Percentiles rank a stretch among this genome's conserved stretches.
These are phyloP conservation scores for Dicroscelio sp. DNA, from an alignment of 2,888 invertebrate species.

Conservation along the genomic window DNA sequence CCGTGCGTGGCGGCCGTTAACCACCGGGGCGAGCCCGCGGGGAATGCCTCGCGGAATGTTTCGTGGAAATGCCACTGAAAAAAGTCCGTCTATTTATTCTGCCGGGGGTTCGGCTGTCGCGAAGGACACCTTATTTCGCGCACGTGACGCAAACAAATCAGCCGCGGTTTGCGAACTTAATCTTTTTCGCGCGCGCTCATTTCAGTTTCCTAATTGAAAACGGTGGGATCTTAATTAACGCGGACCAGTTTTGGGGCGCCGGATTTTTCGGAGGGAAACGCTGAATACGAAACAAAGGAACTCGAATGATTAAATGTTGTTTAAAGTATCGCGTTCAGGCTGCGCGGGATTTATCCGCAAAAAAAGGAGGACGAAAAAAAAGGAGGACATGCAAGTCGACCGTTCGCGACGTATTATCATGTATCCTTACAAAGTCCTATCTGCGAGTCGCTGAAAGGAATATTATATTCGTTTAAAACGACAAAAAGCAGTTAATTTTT, in stretches of 20 bases:
- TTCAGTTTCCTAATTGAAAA: too few relatives aligned
- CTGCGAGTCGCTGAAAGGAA: background rate
- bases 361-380: too few relatives aligned
- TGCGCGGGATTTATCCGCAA: too few relatives aligned
- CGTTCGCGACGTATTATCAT: too few relatives aligned
- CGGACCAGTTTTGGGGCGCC: too few relatives aligned
- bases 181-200: too few relatives aligned
- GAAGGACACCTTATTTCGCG: constrained; percentile 11
- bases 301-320: too few relatives aligned
- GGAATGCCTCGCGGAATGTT: constrained; percentile 70
- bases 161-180: background rate
- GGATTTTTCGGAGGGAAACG: too few relatives aligned
- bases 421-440: background rate
- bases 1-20: constrained; percentile 58
- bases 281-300: too few relatives aligned
- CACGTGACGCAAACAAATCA: constrained; percentile 30
- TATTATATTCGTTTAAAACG: background rate
- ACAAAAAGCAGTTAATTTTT: constrained; percentile 27
- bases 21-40: constrained; percentile 68
- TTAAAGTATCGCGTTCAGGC: too few relatives aligned
- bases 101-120: constrained; percentile 18
- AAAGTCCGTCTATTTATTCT: constrained; percentile 55
- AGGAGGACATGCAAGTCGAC: too few relatives aligned
- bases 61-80: constrained; percentile 58
- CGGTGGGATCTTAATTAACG: background rate